A percentile compares a stretch with the other conserved stretches of the same genome.
phyloP scores from a whole-genome alignment of 2,113 vertebrate genomes.

The Oreochromis tanganicae region DNA sequence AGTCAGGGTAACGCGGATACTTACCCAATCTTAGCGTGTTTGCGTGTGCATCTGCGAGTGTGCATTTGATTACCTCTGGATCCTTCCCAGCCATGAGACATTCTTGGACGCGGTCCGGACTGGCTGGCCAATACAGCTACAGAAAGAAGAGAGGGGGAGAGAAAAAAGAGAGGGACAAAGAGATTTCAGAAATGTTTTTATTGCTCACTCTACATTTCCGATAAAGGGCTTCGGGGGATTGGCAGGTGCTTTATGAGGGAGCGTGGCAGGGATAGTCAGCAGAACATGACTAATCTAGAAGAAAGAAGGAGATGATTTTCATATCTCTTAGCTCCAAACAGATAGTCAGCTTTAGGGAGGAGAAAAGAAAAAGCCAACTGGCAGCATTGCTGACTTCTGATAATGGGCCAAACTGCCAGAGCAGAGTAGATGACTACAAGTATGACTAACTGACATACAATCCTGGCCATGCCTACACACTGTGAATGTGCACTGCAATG shows the following conservation, averaged over 20 bases:
- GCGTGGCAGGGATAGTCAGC: not conserved
- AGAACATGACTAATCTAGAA: constrained; percentile 19
- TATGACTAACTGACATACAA: not conserved
- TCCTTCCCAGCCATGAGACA: constrained; percentile 80
- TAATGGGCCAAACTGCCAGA: constrained; percentile 3
- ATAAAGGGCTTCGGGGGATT: not conserved
- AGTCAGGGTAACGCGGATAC: not conserved
- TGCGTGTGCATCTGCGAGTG: not conserved
- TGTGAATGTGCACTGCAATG: not conserved
- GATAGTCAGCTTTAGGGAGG: not conserved
- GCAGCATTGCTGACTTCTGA: not conserved
- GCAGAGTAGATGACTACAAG: not conserved
- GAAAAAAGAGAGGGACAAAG: not conserved
- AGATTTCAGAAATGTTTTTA: not conserved
- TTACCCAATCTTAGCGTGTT: not conserved
- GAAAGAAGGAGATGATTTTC: not conserved
- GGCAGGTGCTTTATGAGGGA: constrained; percentile 17
- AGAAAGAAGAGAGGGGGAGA: not conserved
- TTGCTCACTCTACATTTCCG: not conserved
- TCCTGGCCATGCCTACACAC: not conserved
- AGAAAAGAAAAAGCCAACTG: constrained; percentile 13
- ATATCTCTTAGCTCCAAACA: not conserved
- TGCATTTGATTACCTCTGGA: constrained; percentile 63
- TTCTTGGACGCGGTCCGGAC: constrained; percentile 72
- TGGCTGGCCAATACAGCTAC: constrained; percentile 78